Base-by-base conservation (phyloP, 92 coral and sea anemone genomes). In the Palythoa grandis region DNA sequence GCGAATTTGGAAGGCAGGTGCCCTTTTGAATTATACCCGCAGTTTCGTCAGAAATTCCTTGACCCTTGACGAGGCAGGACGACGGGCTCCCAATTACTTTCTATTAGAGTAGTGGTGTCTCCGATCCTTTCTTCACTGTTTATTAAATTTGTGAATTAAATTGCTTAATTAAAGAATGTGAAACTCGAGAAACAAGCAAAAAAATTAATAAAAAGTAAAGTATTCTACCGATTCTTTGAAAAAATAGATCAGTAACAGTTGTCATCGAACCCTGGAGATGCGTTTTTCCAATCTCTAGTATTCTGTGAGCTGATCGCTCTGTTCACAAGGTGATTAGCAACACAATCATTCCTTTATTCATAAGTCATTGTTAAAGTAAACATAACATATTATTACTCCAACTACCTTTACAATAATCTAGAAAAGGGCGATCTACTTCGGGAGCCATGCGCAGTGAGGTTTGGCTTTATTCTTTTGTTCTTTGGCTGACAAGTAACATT, bases 61-160 rank as follows among this genome's bases (percentile, higher is more conserved):
- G 85, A 80, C 85, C 85, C 85, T 66, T 80, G 63, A 66, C 75
- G 5, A 22, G 20, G 17, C 50, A 80, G 47, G 60, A 39, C 83
- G 58, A 25, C 15, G 66, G 47, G n/a, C 7, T 61, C 16, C 11
- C 14, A 66, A 19, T 22, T 15, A 7, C 25, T 52, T 2, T 15
- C 39, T 54, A 5, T 15, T 54, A 4, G 22, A 16, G 0, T 3
- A 29, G 35, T 29, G 35, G 0, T 29, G 35, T 29, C 35, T 29
- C 35, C 35, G 1, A 29, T 10, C 12, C 25, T 11, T 54, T 19
- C 17, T 29, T 5, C 40, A 4, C 19, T 24, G 3, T 54, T 7
- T 14, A 15, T 54, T 20, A 76, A 54, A 11, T 9, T 25, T 14
- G 53, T 54, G 82, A 54, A 23, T 6, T 54, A 5, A 63, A 5